Percentiles rank a stretch among this genome's conserved stretches.
Evolutionary conservation across 2,797 vertebrate species (phyloP).

Genomic region (Melanogrammus aeglefinus): DNA sequence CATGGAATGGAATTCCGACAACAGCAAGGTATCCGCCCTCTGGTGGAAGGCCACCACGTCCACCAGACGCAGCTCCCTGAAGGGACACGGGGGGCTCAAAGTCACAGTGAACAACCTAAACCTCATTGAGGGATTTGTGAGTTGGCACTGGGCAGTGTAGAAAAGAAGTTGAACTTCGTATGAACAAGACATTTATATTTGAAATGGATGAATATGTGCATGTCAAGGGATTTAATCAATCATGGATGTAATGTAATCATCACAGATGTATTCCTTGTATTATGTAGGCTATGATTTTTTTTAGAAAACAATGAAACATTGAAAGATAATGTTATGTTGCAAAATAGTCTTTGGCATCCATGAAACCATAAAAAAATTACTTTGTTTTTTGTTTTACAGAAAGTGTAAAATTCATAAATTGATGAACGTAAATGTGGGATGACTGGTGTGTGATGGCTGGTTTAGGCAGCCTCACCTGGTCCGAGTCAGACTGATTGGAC

Average conservation of each 20-base stretch:
- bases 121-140: too few species aligned
- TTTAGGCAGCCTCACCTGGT: too few species aligned
- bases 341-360: too few species aligned
- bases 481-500: too few species aligned
- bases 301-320: neutral
- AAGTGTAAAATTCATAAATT: neutral
- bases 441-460: too few species aligned
- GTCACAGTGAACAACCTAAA: neutral
- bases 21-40: constrained; percentile 77
- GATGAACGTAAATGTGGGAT: neutral
- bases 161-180: neutral
- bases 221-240: too few species aligned
- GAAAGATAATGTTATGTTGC: neutral
- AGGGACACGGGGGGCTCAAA: constrained; percentile 18
- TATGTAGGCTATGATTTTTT: too few species aligned
- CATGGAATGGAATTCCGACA: constrained; percentile 76
- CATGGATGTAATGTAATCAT: too few species aligned
- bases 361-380: too few species aligned
- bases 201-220: too few species aligned
- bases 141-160: too few species aligned
- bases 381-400: too few species aligned
- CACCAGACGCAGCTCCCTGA: constrained; percentile 81
- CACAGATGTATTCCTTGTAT: neutral
- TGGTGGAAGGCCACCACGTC: constrained; percentile 74
- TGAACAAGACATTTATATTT: neutral